These are phyloP conservation scores for Rattus rattus DNA, from an alignment of 2,113 vertebrate species.

Conservation along the genomic window DNA sequence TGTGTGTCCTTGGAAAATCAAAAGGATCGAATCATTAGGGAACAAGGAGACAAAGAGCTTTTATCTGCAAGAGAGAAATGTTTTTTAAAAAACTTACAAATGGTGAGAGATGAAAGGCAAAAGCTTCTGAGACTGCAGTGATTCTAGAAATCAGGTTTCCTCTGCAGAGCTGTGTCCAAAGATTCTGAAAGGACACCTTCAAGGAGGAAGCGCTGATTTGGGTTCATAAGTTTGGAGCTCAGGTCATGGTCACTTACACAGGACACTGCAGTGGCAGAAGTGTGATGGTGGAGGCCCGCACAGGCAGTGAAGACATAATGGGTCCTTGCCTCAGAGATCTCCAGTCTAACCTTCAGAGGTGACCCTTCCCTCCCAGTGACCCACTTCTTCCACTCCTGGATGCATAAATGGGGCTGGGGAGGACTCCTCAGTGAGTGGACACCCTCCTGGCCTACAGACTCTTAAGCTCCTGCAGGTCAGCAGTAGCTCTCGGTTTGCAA, in stretches of 20 bases:
- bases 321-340: not conserved
- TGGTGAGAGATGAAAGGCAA: slow-evolving; percentile 3
- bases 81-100: not conserved
- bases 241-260: not conserved
- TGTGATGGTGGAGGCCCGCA: not conserved
- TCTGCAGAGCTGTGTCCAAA: not conserved
- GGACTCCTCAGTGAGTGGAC: not conserved
- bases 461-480: not conserved
- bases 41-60: not conserved
- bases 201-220: not conserved
- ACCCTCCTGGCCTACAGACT: not conserved
- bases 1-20: not conserved
- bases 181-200: not conserved
- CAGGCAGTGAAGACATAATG: not conserved
- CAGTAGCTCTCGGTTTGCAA: not conserved
- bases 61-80: not conserved
- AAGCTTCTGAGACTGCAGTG: slow-evolving; percentile 13
- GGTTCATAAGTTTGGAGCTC: not conserved
- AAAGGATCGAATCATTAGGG: not conserved
- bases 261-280: not conserved
- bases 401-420: not conserved
- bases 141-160: slow-evolving; percentile 23
- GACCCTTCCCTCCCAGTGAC: no score
- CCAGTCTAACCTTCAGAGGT: not conserved
- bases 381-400: not conserved